Conservation (phyloP, 1,140 invertebrate genomes). For the Diorhabda carinulata region DNA sequence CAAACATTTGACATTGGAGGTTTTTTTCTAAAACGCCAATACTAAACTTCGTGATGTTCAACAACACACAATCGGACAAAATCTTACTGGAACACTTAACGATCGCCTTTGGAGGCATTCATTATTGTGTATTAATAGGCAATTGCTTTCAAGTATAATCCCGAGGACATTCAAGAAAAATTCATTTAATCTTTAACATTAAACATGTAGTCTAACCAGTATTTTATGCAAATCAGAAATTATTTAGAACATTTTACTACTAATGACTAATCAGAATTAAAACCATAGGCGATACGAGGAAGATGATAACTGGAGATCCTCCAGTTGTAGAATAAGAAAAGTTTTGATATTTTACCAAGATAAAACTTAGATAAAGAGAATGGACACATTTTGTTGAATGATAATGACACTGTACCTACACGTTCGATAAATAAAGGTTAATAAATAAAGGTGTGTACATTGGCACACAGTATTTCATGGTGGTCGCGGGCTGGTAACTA, state of each 20-base stretch:
- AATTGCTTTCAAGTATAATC: constrained; percentile 43
- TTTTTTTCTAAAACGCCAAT: background rate
- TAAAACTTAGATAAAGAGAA: too few species aligned
- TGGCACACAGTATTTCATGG: too few species aligned
- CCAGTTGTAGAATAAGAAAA: too few species aligned
- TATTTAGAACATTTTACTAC: constrained; percentile 8
- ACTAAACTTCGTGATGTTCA: background rate
- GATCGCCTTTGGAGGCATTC: constrained; percentile 25
- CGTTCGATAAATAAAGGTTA: too few species aligned
- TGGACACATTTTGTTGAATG: too few species aligned
- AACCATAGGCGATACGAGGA: too few species aligned
- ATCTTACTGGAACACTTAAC: constrained; percentile 24
- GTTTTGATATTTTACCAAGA: too few species aligned
- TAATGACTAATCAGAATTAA: too few species aligned
- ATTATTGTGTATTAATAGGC: constrained; percentile 44
- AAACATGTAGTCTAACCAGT: constrained; percentile 28
- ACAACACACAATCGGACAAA: constrained; percentile 3
- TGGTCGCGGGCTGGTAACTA: too few species aligned
- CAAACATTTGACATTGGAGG: background rate
- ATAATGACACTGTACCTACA: too few species aligned
- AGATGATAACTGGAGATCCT: too few species aligned
- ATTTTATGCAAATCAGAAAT: constrained; percentile 26
- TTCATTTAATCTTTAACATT: constrained; percentile 40
- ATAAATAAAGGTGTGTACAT: too few species aligned
- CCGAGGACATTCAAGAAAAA: constrained; percentile 31